Conservation (phyloP, 1,140 invertebrate species). For the Musca vetustissima region DNA sequence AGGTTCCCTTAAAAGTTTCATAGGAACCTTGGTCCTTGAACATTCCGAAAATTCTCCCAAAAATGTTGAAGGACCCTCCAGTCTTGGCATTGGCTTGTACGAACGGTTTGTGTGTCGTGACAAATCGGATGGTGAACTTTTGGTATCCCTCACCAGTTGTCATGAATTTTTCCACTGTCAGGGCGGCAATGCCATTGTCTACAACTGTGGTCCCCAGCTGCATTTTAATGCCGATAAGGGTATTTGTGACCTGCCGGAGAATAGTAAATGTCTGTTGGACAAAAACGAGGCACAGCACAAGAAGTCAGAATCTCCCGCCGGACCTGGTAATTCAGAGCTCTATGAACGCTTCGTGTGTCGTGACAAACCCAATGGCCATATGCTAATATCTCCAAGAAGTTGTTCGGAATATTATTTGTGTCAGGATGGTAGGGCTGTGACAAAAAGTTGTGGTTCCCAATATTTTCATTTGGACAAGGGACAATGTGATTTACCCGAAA, state of each 20-base stretch:
- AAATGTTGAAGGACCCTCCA: too few relatives aligned
- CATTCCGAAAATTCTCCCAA: too few relatives aligned
- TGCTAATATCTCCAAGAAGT: conserved; percentile 44
- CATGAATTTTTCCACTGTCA: conserved; percentile 49
- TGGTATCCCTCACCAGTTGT: conserved; percentile 45
- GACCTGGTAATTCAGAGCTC: too few relatives aligned
- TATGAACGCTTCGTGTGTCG: conserved; percentile 34
- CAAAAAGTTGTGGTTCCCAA: conserved; percentile 40
- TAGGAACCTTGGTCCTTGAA: too few relatives aligned
- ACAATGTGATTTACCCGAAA: conserved; percentile 48
- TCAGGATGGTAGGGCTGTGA: conserved; percentile 39
- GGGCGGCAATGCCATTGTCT: conserved; percentile 38
- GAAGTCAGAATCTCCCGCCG: too few relatives aligned
- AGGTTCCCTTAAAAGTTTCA: too few relatives aligned
- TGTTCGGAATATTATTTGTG: conserved; percentile 50
- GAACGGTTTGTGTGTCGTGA: too few relatives aligned
- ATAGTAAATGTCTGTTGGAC: conserved; percentile 25
- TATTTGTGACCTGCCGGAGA: conserved; percentile 47
- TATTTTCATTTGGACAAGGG: conserved; percentile 49
- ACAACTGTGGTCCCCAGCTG: conserved; percentile 38
- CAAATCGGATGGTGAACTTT: conserved; percentile 46
- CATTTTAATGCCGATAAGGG: conserved; percentile 49
- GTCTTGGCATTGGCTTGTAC: too few relatives aligned
- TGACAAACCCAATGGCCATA: conserved; percentile 45
- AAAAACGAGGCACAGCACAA: too few relatives aligned